These are phyloP conservation scores for Acanthosepion esculentum DNA, from an alignment of 2,888 invertebrate species.

Conservation along the genomic window DNA sequence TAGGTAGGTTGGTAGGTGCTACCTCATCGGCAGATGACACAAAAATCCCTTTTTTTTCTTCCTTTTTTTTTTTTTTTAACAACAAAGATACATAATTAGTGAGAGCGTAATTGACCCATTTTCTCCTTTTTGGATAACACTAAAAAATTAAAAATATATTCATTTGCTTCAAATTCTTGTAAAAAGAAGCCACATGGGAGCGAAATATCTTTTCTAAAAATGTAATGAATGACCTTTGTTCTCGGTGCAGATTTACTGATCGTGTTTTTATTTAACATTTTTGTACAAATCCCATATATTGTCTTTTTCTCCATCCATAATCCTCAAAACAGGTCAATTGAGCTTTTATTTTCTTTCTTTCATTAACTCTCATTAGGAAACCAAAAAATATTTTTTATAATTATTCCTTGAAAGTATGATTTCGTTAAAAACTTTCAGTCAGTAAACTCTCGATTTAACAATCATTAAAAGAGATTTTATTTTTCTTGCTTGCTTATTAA, in stretches of 20 bases:
- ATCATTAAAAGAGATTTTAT: too few species aligned
- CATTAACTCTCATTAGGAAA: too few species aligned
- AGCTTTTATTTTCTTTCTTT: too few species aligned
- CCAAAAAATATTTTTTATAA: too few species aligned
- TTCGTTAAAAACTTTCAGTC: too few species aligned
- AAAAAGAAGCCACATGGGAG: neutral
- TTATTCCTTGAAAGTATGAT: too few species aligned
- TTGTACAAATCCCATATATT: too few species aligned
- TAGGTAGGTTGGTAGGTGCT: slow-evolving; percentile 6
- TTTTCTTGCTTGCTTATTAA: too few species aligned
- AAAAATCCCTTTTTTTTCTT: neutral
- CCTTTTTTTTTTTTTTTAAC: too few species aligned
- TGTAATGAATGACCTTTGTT: neutral
- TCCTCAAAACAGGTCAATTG: too few species aligned
- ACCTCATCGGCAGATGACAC: neutral
- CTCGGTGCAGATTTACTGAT: neutral
- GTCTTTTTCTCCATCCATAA: too few species aligned
- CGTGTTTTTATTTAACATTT: neutral
- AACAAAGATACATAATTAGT: neutral
- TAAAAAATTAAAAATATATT: neutral
- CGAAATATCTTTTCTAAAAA: neutral
- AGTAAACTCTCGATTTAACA: too few species aligned
- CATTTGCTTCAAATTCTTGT: neutral
- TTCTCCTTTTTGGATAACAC: neutral
- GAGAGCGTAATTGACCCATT: neutral